These are phyloP conservation scores for Gallinago paraguaiae DNA, from an alignment of 2,113 vertebrate genomes.

Conservation along the genomic window DNA sequence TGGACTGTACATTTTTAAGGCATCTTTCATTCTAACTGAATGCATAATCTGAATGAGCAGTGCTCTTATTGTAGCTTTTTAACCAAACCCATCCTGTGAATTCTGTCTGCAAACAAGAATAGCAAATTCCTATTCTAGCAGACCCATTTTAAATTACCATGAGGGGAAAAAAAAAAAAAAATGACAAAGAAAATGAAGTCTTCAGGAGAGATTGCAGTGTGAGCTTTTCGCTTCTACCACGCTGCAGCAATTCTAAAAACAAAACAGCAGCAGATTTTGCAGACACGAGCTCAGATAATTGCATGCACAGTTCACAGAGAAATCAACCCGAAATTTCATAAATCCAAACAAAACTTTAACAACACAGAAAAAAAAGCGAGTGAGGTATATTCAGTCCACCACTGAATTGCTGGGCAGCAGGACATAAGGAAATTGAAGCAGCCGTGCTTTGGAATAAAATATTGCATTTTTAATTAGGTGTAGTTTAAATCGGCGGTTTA, in stretches of 20 bases:
- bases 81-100: neutral
- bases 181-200: neutral
- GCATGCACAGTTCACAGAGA: neutral
- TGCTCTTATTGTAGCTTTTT: neutral
- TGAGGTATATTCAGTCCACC: neutral
- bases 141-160: neutral
- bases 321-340: neutral
- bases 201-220: neutral
- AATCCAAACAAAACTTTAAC: neutral
- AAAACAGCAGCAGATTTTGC: neutral
- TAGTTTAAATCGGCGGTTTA: neutral
- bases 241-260: neutral
- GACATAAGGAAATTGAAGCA: neutral
- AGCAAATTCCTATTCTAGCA: neutral
- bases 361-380: fast-evolving
- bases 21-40: neutral
- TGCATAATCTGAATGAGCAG: neutral
- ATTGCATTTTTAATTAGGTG: neutral
- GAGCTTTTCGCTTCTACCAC: neutral
- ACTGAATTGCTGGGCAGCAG: neutral
- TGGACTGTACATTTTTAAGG: neutral
- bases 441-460: neutral
- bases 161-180: neutral
- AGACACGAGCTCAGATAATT: neutral
- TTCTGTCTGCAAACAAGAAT: neutral